A percentile compares a stretch with the other conserved stretches of the same genome.
Evolutionary conservation across 2,797 vertebrate genomes (phyloP).

Genomic region (Sebastes taczanowskii): DNA sequence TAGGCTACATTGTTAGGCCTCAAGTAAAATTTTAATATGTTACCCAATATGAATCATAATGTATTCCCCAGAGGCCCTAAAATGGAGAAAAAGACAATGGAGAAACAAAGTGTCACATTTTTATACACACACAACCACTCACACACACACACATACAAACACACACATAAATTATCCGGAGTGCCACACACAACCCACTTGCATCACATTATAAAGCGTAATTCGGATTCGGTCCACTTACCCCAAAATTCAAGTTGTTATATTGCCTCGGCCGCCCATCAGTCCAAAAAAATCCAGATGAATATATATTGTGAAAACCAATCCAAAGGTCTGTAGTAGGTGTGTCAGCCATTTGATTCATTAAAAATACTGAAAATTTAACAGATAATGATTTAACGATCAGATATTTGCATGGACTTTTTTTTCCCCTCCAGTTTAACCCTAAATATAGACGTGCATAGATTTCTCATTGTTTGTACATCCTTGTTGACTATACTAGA

Average conservation of each 20-base stretch:
- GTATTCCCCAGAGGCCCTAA: accelerated
- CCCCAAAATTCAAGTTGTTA: accelerated
- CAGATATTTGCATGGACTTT: not conserved
- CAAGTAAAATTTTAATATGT: not conserved
- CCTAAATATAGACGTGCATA: not conserved
- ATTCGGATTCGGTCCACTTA: not conserved
- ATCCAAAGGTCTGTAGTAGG: conserved; percentile 12
- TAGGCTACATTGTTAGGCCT: not conserved
- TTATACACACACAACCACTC: not conserved
- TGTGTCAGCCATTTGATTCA: not conserved
- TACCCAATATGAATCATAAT: not conserved
- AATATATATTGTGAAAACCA: not conserved
- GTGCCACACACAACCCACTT: not conserved
- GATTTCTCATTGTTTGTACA: too few relatives aligned
- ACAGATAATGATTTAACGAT: not conserved
- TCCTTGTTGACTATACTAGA: too few relatives aligned
- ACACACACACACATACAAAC: not conserved
- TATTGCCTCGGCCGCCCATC: not conserved
- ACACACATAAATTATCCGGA: not conserved
- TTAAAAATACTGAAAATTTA: conserved; percentile 12
- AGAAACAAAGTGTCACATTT: not conserved
- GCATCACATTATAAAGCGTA: not conserved
- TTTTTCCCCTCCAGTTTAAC: not conserved
- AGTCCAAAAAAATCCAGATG: not conserved
- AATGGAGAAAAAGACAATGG: not conserved